Conservation (phyloP, 2,797 vertebrate genomes). For the Eospalax fontanierii region DNA sequence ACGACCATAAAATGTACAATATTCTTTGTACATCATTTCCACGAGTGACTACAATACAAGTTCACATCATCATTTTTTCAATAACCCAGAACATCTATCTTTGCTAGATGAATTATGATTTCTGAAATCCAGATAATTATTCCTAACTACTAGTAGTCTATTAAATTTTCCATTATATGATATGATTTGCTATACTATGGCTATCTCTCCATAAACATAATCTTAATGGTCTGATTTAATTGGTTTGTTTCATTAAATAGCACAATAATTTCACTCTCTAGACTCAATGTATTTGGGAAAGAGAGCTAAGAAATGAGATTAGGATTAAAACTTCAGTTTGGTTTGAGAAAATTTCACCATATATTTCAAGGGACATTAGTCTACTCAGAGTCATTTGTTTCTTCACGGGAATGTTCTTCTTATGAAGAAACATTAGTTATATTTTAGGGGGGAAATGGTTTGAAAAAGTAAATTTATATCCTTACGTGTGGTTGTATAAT, state of each 20-base stretch:
- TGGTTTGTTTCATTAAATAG: background rate
- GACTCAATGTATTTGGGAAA: background rate
- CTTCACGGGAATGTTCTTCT: background rate
- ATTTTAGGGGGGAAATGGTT: background rate
- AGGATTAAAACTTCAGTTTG: slow-evolving; percentile 15
- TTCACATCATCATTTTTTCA: background rate
- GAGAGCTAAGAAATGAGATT: background rate
- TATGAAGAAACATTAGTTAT: background rate
- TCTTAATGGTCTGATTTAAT: background rate
- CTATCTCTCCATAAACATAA: background rate
- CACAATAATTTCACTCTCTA: background rate
- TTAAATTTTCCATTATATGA: background rate
- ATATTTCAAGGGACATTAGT: background rate
- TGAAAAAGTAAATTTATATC: background rate
- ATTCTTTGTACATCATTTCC: background rate
- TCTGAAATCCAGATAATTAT: background rate
- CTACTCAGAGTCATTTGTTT: background rate
- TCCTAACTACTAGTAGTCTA: background rate
- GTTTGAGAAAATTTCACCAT: background rate
- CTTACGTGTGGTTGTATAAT: background rate
- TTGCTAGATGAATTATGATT: slow-evolving; percentile 1
- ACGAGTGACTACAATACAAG: background rate
- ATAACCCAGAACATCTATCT: background rate
- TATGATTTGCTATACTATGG: background rate
- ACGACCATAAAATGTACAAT: background rate